Percentiles rank a stretch among this genome's conserved stretches.
phyloP scores from a whole-genome alignment of 2,888 invertebrate species.

The Disparrhopalites patrizii region DNA sequence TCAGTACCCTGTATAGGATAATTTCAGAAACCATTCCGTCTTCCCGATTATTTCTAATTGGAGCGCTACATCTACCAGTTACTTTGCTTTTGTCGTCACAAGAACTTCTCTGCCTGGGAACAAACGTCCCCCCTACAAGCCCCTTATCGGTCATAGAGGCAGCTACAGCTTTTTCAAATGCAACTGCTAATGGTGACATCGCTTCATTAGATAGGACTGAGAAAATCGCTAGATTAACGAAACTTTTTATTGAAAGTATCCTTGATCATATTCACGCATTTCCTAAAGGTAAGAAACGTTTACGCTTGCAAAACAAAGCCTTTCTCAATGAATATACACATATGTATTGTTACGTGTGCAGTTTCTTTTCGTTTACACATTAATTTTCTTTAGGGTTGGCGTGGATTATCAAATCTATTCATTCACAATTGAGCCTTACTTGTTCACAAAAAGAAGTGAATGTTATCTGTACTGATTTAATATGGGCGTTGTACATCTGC shows the following conservation, averaged over 20 bases:
- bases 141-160: constrained; percentile 34
- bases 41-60: constrained; percentile 86
- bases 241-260: constrained; percentile 75
- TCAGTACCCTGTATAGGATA: constrained; percentile 78
- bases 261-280: constrained; percentile 83
- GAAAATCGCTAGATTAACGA: constrained; percentile 67
- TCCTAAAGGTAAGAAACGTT: constrained; percentile 68
- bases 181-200: constrained; percentile 41
- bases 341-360: background rate
- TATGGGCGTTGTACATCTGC: constrained; percentile 90
- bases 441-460: constrained; percentile 51
- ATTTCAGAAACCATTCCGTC: constrained; percentile 86
- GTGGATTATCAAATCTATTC: constrained; percentile 47
- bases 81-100: constrained; percentile 66
- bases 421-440: constrained; percentile 39
- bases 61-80: constrained; percentile 85
- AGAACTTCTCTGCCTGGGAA: constrained; percentile 42
- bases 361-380: background rate
- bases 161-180: constrained; percentile 27
- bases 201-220: constrained; percentile 45
- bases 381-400: constrained; percentile 35
- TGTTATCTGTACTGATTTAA: constrained; percentile 82
- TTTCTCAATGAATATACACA: too few relatives aligned
- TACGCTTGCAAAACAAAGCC: background rate
- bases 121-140: constrained; percentile 34